Evolutionary conservation across 2,797 vertebrate species (phyloP).

Genomic region (Mastacembelus armatus): DNA sequence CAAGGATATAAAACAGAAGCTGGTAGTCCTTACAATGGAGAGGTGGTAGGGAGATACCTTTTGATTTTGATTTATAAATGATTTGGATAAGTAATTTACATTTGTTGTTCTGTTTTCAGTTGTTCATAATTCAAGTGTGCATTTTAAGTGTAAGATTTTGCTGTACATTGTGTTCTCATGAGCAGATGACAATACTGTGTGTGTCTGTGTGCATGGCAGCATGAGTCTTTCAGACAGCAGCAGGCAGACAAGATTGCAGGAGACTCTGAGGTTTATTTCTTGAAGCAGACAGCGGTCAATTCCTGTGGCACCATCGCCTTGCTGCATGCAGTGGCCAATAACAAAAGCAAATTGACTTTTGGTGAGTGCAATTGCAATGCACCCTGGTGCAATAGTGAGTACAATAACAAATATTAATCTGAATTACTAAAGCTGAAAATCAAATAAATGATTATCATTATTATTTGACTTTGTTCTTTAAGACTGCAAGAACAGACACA

Average conservation of each 20-base stretch:
- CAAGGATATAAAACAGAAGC: background rate
- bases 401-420: background rate
- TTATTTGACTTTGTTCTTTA: no score
- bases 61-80: background rate
- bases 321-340: slow-evolving; percentile 94
- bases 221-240: slow-evolving; percentile 92
- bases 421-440: no score
- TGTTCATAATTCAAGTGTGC: no score
- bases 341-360: slow-evolving; percentile 89
- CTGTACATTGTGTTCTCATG: background rate
- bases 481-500: no score
- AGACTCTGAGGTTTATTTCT: slow-evolving; percentile 90
- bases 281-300: slow-evolving; percentile 93
- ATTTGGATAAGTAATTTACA: background rate
- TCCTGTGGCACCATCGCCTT: slow-evolving; percentile 96
- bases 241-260: slow-evolving; percentile 87
- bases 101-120: background rate
- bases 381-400: background rate
- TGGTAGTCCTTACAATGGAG: background rate
- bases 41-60: background rate
- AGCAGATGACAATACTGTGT: slow-evolving; percentile 12
- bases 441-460: no score
- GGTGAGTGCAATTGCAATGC: slow-evolving; percentile 81
- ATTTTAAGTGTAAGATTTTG: slow-evolving; percentile 2
- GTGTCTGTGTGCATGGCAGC: slow-evolving; percentile 78